A percentile compares a stretch with the other conserved stretches of the same genome.
These are phyloP conservation scores for Arctopsyche grandis DNA, from an alignment of 1,140 invertebrate genomes.

Conservation along the genomic window DNA sequence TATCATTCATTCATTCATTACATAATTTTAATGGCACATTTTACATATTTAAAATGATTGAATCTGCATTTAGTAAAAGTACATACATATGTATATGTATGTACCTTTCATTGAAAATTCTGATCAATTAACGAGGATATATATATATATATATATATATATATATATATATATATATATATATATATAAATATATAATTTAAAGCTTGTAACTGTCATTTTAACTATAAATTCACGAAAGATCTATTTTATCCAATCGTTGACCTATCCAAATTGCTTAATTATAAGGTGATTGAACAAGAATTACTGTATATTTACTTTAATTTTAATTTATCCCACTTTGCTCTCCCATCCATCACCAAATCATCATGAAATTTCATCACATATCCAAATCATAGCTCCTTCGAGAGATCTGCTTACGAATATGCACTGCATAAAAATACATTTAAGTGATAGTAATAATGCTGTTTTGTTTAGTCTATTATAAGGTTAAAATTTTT, in stretches of 20 bases:
- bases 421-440: conserved; percentile 51
- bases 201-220: too few relatives aligned
- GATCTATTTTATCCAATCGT: neutral
- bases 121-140: neutral
- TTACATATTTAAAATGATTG: too few relatives aligned
- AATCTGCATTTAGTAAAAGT: too few relatives aligned
- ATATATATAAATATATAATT: neutral
- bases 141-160: neutral
- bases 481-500: conserved; percentile 11
- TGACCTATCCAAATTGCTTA: conserved; percentile 17
- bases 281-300: neutral
- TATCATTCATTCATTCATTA: too few relatives aligned
- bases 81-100: neutral
- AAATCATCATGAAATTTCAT: conserved; percentile 8
- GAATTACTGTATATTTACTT: conserved; percentile 2
- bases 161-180: neutral
- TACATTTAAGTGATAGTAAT: conserved; percentile 1
- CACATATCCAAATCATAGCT: conserved; percentile 20
- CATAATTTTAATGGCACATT: too few relatives aligned
- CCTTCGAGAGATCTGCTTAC: conserved; percentile 54
- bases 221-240: neutral
- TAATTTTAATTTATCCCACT: neutral
- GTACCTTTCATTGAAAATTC: neutral
- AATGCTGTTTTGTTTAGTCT: conserved; percentile 32
- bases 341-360: conserved; percentile 8